phyloP scores from a whole-genome alignment of 1,140 invertebrate species.

The Dysdera silvatica region DNA sequence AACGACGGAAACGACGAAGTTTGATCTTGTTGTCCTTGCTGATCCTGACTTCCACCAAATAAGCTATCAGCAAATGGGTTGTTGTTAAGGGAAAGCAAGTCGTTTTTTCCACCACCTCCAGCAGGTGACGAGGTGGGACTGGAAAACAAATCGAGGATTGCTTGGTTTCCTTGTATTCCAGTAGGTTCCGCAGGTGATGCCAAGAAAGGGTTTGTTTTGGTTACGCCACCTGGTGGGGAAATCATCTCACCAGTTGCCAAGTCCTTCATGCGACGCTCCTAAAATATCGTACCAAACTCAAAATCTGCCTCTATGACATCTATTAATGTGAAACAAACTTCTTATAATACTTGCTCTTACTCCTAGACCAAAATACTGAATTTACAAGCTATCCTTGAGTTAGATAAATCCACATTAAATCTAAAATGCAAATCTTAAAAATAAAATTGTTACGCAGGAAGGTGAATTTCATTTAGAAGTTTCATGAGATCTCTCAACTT shows the following conservation, averaged over 20 bases:
- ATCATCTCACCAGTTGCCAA: slow-evolving; percentile 3
- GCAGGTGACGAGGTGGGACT: slow-evolving; percentile 35
- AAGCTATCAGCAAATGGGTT: slow-evolving; percentile 82
- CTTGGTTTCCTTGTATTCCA: slow-evolving; percentile 19
- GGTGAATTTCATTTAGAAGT: too few relatives aligned
- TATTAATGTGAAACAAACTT: too few relatives aligned
- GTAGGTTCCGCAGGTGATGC: slow-evolving; percentile 43
- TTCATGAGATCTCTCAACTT: too few relatives aligned
- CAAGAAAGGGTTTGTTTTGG: slow-evolving; percentile 78
- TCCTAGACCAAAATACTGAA: too few relatives aligned
- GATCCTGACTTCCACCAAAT: slow-evolving; percentile 52
- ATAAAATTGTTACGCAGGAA: too few relatives aligned
- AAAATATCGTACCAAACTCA: neutral
- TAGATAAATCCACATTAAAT: too few relatives aligned
- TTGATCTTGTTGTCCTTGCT: slow-evolving; percentile 5
- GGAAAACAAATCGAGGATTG: slow-evolving; percentile 39
- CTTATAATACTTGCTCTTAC: too few relatives aligned
- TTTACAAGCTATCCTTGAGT: too few relatives aligned
- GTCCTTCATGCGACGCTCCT: slow-evolving; percentile 33
- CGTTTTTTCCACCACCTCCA: slow-evolving; percentile 56
- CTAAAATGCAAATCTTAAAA: too few relatives aligned
- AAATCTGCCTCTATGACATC: too few relatives aligned
- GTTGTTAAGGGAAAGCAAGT: slow-evolving; percentile 64
- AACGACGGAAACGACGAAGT: slow-evolving; percentile 16
- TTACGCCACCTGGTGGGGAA: slow-evolving; percentile 47